Evolutionary conservation across 2,797 vertebrate genomes (phyloP).

Genomic region (Oreonectes daqikongensis): DNA sequence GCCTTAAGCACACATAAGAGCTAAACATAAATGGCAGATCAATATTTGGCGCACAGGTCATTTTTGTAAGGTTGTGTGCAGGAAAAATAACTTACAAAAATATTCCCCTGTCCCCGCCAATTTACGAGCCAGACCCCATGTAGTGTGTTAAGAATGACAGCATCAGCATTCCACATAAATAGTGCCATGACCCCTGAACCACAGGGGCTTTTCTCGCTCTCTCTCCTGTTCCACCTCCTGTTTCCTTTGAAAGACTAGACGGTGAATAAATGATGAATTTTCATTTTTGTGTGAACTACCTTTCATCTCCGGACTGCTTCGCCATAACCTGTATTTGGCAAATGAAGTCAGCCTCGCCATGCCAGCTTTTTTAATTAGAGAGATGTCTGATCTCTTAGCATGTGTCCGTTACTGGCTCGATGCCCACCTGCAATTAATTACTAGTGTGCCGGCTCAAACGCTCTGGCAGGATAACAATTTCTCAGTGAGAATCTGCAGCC

Average conservation of each 20-base stretch:
- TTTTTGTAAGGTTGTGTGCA: not conserved
- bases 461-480: conserved; percentile 55
- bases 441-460: conserved; percentile 54
- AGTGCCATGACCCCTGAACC: conserved; percentile 15
- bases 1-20: not conserved
- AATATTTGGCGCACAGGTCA: not conserved
- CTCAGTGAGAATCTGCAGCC: conserved; percentile 39
- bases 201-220: conserved; percentile 10
- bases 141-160: conserved; percentile 22
- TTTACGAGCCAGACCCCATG: conserved; percentile 6
- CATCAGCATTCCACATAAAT: conserved; percentile 22
- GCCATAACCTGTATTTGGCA: not conserved
- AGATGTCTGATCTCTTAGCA: conserved; percentile 59
- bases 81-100: not conserved
- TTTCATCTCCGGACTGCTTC: not conserved
- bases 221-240: not conserved
- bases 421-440: conserved; percentile 63
- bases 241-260: conserved; percentile 16
- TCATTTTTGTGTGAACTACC: not conserved
- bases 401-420: conserved; percentile 59
- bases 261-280: too few relatives aligned
- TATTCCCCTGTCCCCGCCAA: conserved; percentile 9
- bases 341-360: not conserved
- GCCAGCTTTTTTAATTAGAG: conserved; percentile 69
- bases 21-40: not conserved